Percentiles rank a stretch among this genome's conserved stretches.
phyloP scores from a whole-genome alignment of 2,888 invertebrate genomes.

The Antheraea assamensis region DNA sequence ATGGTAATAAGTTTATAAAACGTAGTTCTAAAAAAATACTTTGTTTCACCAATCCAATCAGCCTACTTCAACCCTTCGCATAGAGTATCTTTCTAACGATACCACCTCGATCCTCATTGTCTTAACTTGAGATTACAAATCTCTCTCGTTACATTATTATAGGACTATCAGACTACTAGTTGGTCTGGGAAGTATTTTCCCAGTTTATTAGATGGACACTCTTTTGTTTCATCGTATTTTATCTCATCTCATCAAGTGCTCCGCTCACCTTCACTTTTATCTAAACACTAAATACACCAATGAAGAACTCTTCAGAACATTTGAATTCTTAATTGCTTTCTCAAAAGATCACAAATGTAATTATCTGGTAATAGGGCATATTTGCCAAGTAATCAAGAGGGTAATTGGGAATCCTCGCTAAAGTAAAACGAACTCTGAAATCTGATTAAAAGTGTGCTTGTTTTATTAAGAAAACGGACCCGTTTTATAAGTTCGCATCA shows the following conservation, averaged over 20 bases:
- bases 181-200: not conserved
- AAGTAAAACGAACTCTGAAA: not conserved
- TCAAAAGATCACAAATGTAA: constrained; percentile 9
- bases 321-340: not conserved
- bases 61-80: not conserved
- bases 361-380: constrained; percentile 5
- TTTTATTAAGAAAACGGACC: constrained; percentile 1
- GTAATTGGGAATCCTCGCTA: constrained; percentile 1
- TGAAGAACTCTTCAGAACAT: not conserved
- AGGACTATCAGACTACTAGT: not conserved
- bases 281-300: not conserved
- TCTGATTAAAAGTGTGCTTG: constrained; percentile 12
- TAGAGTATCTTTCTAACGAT: not conserved
- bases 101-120: not conserved
- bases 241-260: not conserved
- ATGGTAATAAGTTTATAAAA: not conserved
- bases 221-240: not conserved
- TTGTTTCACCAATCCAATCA: not conserved
- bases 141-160: too few relatives aligned
- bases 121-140: too few relatives aligned
- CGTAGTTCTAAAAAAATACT: not conserved
- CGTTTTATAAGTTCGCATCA: not conserved
- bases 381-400: constrained; percentile 10
- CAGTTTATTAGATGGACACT: not conserved
- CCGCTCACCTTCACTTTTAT: not conserved